These are phyloP conservation scores for Drosophila paramelanica DNA, from an alignment of 2,888 invertebrate species.

Conservation along the genomic window DNA sequence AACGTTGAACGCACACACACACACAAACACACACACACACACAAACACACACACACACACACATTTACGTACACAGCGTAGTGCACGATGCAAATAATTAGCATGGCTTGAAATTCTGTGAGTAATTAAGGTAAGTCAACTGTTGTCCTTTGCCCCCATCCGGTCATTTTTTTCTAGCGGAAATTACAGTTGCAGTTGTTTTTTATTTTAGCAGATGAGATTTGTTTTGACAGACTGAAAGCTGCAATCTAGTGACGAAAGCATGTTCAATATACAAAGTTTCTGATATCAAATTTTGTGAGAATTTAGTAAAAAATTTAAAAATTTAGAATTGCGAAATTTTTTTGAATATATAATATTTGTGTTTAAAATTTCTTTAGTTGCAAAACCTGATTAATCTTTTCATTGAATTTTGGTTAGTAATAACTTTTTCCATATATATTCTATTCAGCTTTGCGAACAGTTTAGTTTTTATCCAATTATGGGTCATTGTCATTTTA, in stretches of 20 bases:
- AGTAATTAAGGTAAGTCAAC: constrained; percentile 80
- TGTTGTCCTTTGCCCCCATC: constrained; percentile 42
- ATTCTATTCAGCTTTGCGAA: constrained; percentile 5
- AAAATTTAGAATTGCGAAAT: no score
- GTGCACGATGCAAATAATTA: constrained; percentile 72
- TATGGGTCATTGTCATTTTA: constrained; percentile 20
- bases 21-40: constrained; percentile 1
- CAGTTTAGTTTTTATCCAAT: constrained; percentile 13
- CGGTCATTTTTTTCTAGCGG: constrained; percentile 39
- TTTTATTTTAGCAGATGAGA: constrained; percentile 27
- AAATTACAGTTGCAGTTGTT: constrained; percentile 67
- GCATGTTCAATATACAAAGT: no score
- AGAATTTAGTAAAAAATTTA: no score
- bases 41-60: constrained; percentile 1
- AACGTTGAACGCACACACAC: not conserved
- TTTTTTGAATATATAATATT: no score
- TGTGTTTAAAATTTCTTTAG: no score
- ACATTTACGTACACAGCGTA: constrained; percentile 4
- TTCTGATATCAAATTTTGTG: no score
- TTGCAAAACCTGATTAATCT: no score
- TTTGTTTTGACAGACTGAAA: constrained; percentile 25
- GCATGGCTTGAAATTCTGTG: constrained; percentile 59
- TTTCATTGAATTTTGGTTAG: not conserved
- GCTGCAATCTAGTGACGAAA: not conserved
- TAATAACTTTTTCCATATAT: not conserved